Conservation (phyloP, 92 coral and sea anemone species). For the Parazoanthus darwini region DNA sequence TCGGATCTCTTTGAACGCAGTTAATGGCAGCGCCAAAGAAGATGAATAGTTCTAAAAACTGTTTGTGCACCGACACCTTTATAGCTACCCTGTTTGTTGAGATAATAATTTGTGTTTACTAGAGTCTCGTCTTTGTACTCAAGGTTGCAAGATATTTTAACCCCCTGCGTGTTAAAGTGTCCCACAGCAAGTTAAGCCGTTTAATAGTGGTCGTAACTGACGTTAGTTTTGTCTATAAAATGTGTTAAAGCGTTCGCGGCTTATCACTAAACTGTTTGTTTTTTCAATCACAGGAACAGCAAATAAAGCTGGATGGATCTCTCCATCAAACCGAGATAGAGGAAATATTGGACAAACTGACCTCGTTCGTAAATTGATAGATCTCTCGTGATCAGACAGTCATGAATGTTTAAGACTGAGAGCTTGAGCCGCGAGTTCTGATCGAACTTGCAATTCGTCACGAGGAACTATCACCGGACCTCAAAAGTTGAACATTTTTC, state of each 20-base stretch:
- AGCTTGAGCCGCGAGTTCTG: not conserved
- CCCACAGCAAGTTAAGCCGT: not conserved
- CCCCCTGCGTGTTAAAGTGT: not conserved
- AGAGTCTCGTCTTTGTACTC: not conserved
- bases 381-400: not conserved
- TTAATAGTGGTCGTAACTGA: not conserved
- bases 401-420: not conserved
- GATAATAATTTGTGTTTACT: not conserved
- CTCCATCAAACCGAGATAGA: not conserved
- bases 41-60: not conserved
- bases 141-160: not conserved
- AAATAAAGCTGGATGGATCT: not conserved
- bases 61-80: not conserved
- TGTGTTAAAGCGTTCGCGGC: not conserved
- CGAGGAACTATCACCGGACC: not conserved
- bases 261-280: constrained; percentile 17
- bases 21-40: not conserved
- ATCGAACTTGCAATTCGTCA: not conserved
- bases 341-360: not conserved
- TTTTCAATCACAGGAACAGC: not conserved
- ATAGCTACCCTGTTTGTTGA: not conserved
- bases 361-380: not conserved
- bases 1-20: not conserved
- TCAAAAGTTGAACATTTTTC: not conserved
- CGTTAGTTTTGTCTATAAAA: not conserved